phyloP scores from a whole-genome alignment of 1,140 invertebrate genomes.

The Drosophila rufa region DNA sequence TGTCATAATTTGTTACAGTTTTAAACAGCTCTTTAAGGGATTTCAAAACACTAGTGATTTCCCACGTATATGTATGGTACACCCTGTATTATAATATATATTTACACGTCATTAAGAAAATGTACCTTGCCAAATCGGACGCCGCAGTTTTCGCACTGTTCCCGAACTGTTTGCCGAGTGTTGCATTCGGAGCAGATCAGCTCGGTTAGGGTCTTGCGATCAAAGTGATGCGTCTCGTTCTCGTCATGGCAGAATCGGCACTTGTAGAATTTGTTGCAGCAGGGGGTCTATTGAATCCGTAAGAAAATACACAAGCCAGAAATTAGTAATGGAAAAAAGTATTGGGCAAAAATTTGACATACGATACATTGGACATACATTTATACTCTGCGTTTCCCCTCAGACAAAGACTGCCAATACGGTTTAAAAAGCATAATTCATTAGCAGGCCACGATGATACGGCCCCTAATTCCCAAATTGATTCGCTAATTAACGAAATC shows the following conservation, averaged over 20 bases:
- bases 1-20: too few species aligned
- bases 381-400: not conserved
- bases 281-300: slow-evolving; percentile 89
- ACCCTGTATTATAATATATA: too few species aligned
- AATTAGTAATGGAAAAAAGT: slow-evolving; percentile 10
- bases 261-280: slow-evolving; percentile 94
- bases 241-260: slow-evolving; percentile 96
- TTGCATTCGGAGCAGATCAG: slow-evolving; percentile 93
- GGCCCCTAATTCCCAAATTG: slow-evolving; percentile 28
- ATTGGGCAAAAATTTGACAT: not conserved
- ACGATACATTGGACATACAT: not conserved
- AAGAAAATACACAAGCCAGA: slow-evolving; percentile 37
- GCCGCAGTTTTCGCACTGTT: slow-evolving; percentile 90
- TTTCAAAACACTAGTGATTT: too few species aligned
- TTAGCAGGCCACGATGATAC: slow-evolving; percentile 26
- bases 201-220: slow-evolving; percentile 92
- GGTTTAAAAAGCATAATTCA: slow-evolving; percentile 27
- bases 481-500: slow-evolving; percentile 47
- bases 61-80: too few species aligned
- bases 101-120: not conserved
- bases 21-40: too few species aligned
- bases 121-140: slow-evolving; percentile 90
- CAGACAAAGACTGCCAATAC: slow-evolving; percentile 31
- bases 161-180: slow-evolving; percentile 92
- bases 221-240: slow-evolving; percentile 92